phyloP scores from a whole-genome alignment of 2,797 vertebrate species.

The Micrastur ruficollis region DNA sequence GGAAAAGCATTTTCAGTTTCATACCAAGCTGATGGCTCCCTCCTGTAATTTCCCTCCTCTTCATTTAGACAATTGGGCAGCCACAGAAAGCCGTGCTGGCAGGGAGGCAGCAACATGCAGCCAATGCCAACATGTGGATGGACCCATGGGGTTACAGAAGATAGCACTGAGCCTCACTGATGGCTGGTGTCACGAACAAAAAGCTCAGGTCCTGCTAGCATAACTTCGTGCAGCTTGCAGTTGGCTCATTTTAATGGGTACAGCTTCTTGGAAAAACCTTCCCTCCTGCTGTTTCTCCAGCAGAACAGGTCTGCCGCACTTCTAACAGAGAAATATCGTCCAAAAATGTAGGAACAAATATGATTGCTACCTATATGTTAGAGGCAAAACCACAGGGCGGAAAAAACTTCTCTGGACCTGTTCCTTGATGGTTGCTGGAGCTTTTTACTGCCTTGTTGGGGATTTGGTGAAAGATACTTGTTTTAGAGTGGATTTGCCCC shows the following conservation, averaged over 20 bases:
- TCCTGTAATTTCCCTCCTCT: slow-evolving; percentile 36
- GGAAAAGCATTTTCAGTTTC: slow-evolving; percentile 34
- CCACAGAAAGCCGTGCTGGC: not conserved
- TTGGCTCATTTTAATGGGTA: not conserved
- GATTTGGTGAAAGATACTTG: not conserved
- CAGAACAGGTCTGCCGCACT: not conserved
- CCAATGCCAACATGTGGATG: not conserved
- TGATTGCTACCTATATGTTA: not conserved
- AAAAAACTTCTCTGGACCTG: not conserved
- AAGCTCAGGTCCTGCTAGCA: not conserved
- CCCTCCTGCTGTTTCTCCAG: not conserved
- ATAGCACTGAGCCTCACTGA: not conserved
- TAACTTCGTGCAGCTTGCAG: not conserved
- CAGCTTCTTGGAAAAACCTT: not conserved
- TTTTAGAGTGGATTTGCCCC: not conserved
- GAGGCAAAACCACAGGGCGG: not conserved
- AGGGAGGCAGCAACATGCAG: not conserved
- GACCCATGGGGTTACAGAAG: not conserved
- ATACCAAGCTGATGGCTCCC: not conserved
- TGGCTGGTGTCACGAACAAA: not conserved
- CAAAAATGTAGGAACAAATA: not conserved
- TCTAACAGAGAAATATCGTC: not conserved
- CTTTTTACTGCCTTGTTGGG: not conserved
- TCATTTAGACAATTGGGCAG: slow-evolving; percentile 8
- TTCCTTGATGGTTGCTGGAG: not conserved